Percentiles rank a stretch among this genome's conserved stretches.
These are phyloP conservation scores for Bolinopsis microptera DNA, from an alignment of 37 sponge, comb jelly and placozoan genomes.

Conservation along the genomic window DNA sequence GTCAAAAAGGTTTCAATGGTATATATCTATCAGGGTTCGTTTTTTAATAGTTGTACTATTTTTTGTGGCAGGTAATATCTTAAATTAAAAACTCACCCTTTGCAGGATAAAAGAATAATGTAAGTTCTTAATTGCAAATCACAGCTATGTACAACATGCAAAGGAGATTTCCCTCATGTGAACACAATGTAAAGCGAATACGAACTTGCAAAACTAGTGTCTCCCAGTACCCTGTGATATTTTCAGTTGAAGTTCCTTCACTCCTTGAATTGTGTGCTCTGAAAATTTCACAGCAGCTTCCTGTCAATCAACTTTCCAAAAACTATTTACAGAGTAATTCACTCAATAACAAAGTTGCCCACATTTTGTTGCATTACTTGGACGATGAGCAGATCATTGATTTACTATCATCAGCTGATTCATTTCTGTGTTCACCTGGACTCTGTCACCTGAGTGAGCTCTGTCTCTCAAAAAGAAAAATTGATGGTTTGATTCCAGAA, in stretches of 20 bases:
- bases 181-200: slow-evolving; percentile 39
- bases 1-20: too few relatives aligned
- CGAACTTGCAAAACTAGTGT: slow-evolving; percentile 1
- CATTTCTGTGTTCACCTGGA: slow-evolving; percentile 6
- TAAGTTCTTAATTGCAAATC: not conserved
- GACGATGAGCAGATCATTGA: slow-evolving; percentile 1
- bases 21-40: too few relatives aligned
- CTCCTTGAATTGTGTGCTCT: slow-evolving; percentile 15
- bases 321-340: not conserved
- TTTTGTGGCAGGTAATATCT: too few relatives aligned
- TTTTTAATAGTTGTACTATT: too few relatives aligned
- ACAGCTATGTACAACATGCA: not conserved
- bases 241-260: slow-evolving; percentile 1
- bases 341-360: slow-evolving; percentile 24
- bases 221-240: not conserved
- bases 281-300: not conserved
- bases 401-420: slow-evolving; percentile 4
- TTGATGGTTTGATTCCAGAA: not conserved
- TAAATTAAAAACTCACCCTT: too few relatives aligned
- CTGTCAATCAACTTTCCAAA: not conserved
- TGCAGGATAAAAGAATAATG: not conserved
- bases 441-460: slow-evolving; percentile 31
- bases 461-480: not conserved
- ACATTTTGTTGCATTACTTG: slow-evolving; percentile 18
- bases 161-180: slow-evolving; percentile 6